Evolutionary conservation across 1,140 invertebrate genomes (phyloP).

Genomic region (Sarcophaga peregrina): DNA sequence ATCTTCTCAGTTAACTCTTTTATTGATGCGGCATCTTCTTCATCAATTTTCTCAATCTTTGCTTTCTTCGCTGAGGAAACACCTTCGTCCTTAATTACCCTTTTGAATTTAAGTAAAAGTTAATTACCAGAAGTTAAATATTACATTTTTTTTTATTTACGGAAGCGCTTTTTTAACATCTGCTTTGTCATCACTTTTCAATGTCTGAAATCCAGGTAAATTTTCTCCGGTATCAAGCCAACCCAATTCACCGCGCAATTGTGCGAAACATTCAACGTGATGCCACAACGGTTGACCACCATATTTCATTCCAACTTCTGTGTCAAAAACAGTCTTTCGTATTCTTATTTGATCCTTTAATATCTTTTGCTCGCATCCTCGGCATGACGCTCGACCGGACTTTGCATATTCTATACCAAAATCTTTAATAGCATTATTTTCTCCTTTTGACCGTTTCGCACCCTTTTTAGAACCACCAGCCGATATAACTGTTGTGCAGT

Average conservation of each 20-base stretch:
- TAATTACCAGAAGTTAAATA: too few species aligned
- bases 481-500: conserved; percentile 22
- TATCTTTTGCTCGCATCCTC: conserved; percentile 89
- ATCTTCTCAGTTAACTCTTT: conserved; percentile 70
- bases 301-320: conserved; percentile 81
- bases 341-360: conserved; percentile 85
- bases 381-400: conserved; percentile 82
- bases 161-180: conserved; percentile 70
- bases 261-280: conserved; percentile 91
- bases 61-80: conserved; percentile 74
- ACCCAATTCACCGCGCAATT: conserved; percentile 71
- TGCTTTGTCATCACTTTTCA: conserved; percentile 81
- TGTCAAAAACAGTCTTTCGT: conserved; percentile 88
- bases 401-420: conserved; percentile 91
- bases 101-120: conserved; percentile 45
- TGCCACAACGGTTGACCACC: conserved; percentile 88
- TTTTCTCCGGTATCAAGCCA: conserved; percentile 79
- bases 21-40: conserved; percentile 67
- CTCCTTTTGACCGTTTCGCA: conserved; percentile 66
- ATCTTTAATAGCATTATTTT: conserved; percentile 71
- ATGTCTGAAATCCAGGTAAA: conserved; percentile 78
- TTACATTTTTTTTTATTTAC: conserved; percentile 45
- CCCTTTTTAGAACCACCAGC: conserved; percentile 59
- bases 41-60: conserved; percentile 73
- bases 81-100: conserved; percentile 71